phyloP scores from a whole-genome alignment of 2,113 vertebrate species.

The Sceloporus undulatus region DNA sequence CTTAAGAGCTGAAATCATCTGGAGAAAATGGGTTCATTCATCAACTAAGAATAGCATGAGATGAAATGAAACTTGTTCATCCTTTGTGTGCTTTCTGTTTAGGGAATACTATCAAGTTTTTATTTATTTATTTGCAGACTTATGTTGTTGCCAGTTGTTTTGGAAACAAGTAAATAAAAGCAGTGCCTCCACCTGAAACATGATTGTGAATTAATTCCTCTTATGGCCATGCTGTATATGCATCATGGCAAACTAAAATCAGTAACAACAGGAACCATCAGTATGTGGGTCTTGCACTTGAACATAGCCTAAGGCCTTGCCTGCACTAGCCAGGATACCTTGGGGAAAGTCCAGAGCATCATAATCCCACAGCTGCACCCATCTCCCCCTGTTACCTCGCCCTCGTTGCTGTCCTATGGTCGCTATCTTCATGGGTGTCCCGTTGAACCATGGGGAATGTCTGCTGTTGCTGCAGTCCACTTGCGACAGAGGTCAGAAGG shows the following conservation, averaged over 20 bases:
- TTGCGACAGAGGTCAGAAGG: too few relatives aligned
- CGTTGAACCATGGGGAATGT: too few relatives aligned
- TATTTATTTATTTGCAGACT: slow-evolving; percentile 38
- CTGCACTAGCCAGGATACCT: too few relatives aligned
- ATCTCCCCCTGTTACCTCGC: too few relatives aligned
- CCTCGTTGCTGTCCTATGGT: too few relatives aligned
- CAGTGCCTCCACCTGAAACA: not conserved
- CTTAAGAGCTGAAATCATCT: slow-evolving; percentile 47
- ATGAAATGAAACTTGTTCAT: slow-evolving; percentile 35
- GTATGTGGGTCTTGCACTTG: not conserved
- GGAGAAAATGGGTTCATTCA: slow-evolving; percentile 51
- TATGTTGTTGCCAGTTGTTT: slow-evolving; percentile 35
- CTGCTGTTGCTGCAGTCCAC: too few relatives aligned
- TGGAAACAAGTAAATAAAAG: slow-evolving; percentile 25
- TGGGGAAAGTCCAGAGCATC: too few relatives aligned
- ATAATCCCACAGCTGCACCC: too few relatives aligned
- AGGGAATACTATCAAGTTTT: slow-evolving; percentile 5
- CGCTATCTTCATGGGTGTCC: too few relatives aligned
- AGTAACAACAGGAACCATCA: not conserved
- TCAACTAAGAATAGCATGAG: slow-evolving; percentile 54
- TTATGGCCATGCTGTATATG: not conserved
- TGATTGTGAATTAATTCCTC: not conserved
- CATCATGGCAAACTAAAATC: not conserved
- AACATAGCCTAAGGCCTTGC: not conserved
- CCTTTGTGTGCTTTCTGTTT: slow-evolving; percentile 43